phyloP scores from a whole-genome alignment of 92 coral and sea anemone genomes.

The Phymanthus crucifer region DNA sequence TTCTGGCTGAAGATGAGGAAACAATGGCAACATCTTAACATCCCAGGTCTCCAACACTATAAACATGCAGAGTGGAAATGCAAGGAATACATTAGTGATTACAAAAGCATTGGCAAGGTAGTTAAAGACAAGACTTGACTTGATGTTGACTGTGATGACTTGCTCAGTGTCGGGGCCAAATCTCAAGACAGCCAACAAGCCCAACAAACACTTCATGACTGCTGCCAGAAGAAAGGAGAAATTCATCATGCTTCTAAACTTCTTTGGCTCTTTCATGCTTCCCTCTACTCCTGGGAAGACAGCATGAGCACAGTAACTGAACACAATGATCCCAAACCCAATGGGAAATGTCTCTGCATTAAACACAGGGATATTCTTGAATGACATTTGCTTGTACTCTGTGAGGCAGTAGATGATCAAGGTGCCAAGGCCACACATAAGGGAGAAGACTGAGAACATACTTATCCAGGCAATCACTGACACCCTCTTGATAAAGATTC shows the following conservation, averaged over 20 bases:
- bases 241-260: slow-evolving; percentile 86
- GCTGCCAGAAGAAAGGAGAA: slow-evolving; percentile 73
- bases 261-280: slow-evolving; percentile 80
- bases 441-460: slow-evolving; percentile 82
- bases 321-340: slow-evolving; percentile 86
- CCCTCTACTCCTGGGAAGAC: slow-evolving; percentile 92
- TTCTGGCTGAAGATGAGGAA: slow-evolving; percentile 74
- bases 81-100: slow-evolving; percentile 78
- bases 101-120: slow-evolving; percentile 75
- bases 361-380: slow-evolving; percentile 68
- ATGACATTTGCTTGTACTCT: slow-evolving; percentile 58
- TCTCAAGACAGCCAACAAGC: slow-evolving; percentile 74
- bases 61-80: slow-evolving; percentile 84
- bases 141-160: slow-evolving; percentile 84
- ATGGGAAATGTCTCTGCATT: slow-evolving; percentile 68
- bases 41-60: slow-evolving; percentile 86
- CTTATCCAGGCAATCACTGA: slow-evolving; percentile 91
- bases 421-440: slow-evolving; percentile 65
- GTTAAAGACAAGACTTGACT: slow-evolving; percentile 60
- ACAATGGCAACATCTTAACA: slow-evolving; percentile 61
- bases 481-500: slow-evolving; percentile 79
- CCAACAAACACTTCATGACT: slow-evolving; percentile 65
- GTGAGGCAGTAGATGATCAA: slow-evolving; percentile 76
- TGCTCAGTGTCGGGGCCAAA: slow-evolving; percentile 73
- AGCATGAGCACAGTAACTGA: slow-evolving; percentile 92